Percentiles rank a stretch among this genome's conserved stretches.
Evolutionary conservation across 1,140 invertebrate species (phyloP).

Genomic region (Chionoecetes opilio): DNA sequence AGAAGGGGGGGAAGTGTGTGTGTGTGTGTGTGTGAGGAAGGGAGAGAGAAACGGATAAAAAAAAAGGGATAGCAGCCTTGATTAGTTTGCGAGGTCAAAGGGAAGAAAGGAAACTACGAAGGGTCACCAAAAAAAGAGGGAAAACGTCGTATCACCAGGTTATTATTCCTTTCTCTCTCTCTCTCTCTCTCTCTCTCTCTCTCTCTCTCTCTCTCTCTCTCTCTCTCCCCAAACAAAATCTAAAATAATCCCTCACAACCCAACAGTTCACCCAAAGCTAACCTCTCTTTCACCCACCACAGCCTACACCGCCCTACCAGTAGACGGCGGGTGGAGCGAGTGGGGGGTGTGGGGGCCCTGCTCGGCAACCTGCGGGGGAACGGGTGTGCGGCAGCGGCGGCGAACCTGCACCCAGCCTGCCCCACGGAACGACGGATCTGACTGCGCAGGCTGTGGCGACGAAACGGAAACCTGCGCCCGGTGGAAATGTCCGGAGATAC

Average conservation of each 20-base stretch:
- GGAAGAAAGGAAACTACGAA: too few relatives aligned
- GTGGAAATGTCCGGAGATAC: slow-evolving; percentile 88
- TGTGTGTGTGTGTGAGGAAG: too few relatives aligned
- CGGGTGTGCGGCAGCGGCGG: slow-evolving; percentile 84
- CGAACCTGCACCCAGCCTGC: slow-evolving; percentile 83
- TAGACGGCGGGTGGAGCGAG: slow-evolving; percentile 89
- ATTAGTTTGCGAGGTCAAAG: too few relatives aligned
- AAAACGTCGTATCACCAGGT: too few relatives aligned
- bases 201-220: too few relatives aligned
- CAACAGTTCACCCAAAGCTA: not conserved
- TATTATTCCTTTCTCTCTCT: too few relatives aligned
- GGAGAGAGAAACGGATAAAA: too few relatives aligned
- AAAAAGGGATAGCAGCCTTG: too few relatives aligned
- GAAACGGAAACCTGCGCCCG: slow-evolving; percentile 89
- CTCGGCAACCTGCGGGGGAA: slow-evolving; percentile 84
- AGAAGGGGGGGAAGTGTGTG: not conserved
- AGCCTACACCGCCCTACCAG: slow-evolving; percentile 83
- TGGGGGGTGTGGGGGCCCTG: slow-evolving; percentile 90
- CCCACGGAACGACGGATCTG: slow-evolving; percentile 85
- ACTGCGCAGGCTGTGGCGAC: slow-evolving; percentile 88
- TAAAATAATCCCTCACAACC: too few relatives aligned
- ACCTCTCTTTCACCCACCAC: not conserved
- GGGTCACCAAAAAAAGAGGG: not conserved
- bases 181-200: too few relatives aligned
- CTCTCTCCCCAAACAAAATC: too few relatives aligned